These are phyloP conservation scores for Ichneumoninae sp. DNA, from an alignment of 2,888 invertebrate species.

Conservation along the genomic window DNA sequence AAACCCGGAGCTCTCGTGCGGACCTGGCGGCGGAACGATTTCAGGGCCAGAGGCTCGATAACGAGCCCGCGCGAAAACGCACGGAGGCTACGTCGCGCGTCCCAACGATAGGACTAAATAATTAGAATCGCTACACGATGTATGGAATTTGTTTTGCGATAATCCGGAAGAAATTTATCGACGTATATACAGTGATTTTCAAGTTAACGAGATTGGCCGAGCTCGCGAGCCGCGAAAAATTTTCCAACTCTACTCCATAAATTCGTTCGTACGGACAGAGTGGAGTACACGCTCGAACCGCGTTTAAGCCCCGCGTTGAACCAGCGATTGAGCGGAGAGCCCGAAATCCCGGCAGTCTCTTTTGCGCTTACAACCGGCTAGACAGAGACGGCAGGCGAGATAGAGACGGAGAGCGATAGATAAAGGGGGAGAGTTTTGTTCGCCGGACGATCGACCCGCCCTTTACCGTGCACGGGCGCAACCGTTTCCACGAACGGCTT, in stretches of 20 bases:
- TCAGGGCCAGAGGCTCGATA: slow-evolving; percentile 39
- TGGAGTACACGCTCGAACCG: slow-evolving; percentile 40
- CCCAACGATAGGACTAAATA: not conserved
- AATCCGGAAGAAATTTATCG: slow-evolving; percentile 34
- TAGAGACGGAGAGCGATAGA: not conserved
- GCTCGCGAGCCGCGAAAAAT: slow-evolving; percentile 45
- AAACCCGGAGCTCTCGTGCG: slow-evolving; percentile 12
- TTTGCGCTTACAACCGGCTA: slow-evolving; percentile 60
- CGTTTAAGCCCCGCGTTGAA: slow-evolving; percentile 59
- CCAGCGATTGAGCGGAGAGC: slow-evolving; percentile 43
- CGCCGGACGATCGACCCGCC: slow-evolving; percentile 47
- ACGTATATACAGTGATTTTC: slow-evolving; percentile 28
- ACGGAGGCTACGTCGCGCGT: not conserved
- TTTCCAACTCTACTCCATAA: slow-evolving; percentile 62
- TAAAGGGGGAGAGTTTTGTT: slow-evolving; percentile 41
- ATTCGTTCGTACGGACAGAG: slow-evolving; percentile 58
- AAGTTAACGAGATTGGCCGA: slow-evolving; percentile 42
- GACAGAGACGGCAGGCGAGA: slow-evolving; percentile 44
- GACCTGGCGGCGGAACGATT: slow-evolving; percentile 37
- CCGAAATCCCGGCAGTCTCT: slow-evolving; percentile 62
- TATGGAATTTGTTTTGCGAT: not conserved
- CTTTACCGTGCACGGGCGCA: slow-evolving; percentile 14
- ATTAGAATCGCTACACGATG: not conserved
- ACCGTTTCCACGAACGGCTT: slow-evolving; percentile 53
- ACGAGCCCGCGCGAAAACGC: slow-evolving; percentile 38